Base-by-base conservation (phyloP, 1,140 invertebrate genomes). In the Bombus confusus region DNA sequence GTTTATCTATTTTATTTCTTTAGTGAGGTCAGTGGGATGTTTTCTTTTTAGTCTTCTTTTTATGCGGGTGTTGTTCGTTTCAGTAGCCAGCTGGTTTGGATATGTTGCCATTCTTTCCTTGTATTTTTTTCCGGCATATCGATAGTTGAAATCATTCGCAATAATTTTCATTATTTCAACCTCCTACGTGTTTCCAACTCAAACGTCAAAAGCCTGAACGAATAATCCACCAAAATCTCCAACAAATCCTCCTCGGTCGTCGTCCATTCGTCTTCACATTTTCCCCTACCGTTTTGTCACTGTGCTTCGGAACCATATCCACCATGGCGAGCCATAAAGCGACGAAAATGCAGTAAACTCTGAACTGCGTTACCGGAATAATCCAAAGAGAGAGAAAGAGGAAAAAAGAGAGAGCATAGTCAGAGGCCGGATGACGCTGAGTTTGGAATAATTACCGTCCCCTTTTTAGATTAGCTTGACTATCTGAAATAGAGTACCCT, bases 391-490 rank as follows among this genome's bases (percentile, higher is more conserved):
- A 62, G 52, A 62, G 8, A 15, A 37, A 41, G 10, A 62, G 28
- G 13, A 22, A 62, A 12, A 3, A 0, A n/a, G 28, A n/a, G 28
- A 57, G 12, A 62, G 3, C 12, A 10, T 62, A n/a, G 28, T 28
- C 12, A 25, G 59, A 62, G 28, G 28, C 28, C 47, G 57, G 80
- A 83, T 31, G 73, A 34, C 62, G 64, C 43, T 78, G 41, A 57
- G 62, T 47, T 37, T 3, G 47, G 47, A 43, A 78, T 79, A 84
- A 77, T 84, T 72, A 84, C n/a, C 82, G 43, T 76, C 62, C 43
- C 62, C 76, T 78, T 79, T 84, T 84, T 80, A 76, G 80, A 83
- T 83, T 76, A 76, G 72, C 66, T 66, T 41, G 31, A 9, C 25
- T 43, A 25, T 83, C 66, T 73, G 59, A 76, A 76, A 76, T 31